Evolutionary conservation across 2,797 vertebrate genomes (phyloP).

Genomic region (Pseudopleuronectes americanus): DNA sequence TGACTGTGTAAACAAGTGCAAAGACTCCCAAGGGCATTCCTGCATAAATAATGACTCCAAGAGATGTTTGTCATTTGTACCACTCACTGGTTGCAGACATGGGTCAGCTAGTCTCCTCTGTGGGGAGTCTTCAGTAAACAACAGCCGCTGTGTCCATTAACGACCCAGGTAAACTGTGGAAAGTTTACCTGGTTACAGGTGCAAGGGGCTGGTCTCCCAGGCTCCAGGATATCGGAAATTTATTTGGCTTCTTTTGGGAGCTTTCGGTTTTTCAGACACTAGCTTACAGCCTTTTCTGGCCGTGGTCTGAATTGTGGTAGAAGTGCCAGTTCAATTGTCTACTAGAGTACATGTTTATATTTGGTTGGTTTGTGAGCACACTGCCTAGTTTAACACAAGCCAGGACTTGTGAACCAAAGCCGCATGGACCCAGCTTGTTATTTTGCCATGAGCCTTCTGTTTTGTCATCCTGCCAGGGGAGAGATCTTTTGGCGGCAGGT

Average conservation of each 20-base stretch:
- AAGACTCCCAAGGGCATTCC: constrained; percentile 81
- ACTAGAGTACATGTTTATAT: neutral
- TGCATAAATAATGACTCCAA: constrained; percentile 79
- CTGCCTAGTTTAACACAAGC: neutral
- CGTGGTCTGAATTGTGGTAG: neutral
- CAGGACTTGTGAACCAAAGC: neutral
- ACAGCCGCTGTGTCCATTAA: constrained; percentile 60
- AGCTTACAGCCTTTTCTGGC: neutral
- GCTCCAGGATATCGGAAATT: constrained; percentile 17
- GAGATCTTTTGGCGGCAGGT: constrained; percentile 28
- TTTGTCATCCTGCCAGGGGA: constrained; percentile 34
- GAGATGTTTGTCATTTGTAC: constrained; percentile 79
- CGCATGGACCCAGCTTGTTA: neutral
- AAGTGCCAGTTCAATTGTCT: neutral
- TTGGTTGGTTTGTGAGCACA: neutral
- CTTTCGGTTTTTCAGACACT: neutral
- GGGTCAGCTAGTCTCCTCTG: constrained; percentile 78
- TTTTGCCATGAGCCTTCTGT: constrained; percentile 10
- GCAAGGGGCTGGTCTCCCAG: constrained; percentile 51
- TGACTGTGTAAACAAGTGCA: constrained; percentile 81
- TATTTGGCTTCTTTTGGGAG: constrained; percentile 14
- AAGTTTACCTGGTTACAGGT: constrained; percentile 71
- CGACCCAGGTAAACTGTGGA: constrained; percentile 22
- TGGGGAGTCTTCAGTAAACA: constrained; percentile 77
- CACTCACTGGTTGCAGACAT: constrained; percentile 69